phyloP scores from a whole-genome alignment of 2,888 invertebrate genomes.

The Cosmia trapezina region DNA sequence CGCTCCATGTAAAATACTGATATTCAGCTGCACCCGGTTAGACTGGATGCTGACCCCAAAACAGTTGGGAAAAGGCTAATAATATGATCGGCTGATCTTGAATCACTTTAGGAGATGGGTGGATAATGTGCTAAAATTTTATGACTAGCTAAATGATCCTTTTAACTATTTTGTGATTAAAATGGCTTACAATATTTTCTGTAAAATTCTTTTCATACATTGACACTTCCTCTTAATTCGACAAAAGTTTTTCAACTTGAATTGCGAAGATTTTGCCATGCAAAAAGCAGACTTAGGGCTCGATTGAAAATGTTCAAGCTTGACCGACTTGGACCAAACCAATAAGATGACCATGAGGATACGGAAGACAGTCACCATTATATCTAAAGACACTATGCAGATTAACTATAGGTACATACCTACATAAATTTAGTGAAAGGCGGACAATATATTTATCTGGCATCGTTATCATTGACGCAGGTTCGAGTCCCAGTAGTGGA shows the following conservation, averaged over 20 bases:
- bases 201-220: neutral
- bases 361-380: conserved; percentile 58
- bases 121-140: no score
- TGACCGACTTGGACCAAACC: conserved; percentile 1
- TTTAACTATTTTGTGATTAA: neutral
- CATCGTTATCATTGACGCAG: conserved; percentile 69
- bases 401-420: conserved; percentile 49
- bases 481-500: conserved; percentile 75
- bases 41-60: no score
- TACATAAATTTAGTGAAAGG: conserved; percentile 69
- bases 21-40: no score
- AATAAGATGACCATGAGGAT: conserved; percentile 54
- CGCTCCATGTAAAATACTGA: no score
- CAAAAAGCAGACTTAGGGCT: neutral
- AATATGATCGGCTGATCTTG: conserved; percentile 24
- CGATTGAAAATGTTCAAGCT: neutral
- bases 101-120: neutral
- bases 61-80: no score
- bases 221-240: neutral
- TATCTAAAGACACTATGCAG: conserved; percentile 48
- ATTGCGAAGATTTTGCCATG: neutral
- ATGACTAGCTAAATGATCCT: no score
- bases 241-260: neutral
- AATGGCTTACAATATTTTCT: neutral
- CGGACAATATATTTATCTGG: conserved; percentile 68